Base-by-base conservation (phyloP, 2,113 vertebrate species). In the Coracopsis vasa region DNA sequence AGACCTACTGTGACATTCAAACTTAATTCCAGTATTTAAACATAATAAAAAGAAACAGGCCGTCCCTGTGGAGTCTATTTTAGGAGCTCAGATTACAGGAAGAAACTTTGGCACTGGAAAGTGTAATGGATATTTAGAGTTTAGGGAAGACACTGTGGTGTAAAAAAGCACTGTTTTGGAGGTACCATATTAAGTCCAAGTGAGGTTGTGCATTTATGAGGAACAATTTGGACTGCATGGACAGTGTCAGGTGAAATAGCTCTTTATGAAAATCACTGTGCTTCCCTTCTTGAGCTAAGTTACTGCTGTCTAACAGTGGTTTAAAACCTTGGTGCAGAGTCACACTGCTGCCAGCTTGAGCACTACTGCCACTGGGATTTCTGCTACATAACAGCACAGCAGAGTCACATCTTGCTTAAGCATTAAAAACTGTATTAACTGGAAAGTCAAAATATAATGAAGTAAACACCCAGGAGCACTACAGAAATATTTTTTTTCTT, bases 1-100 rank as follows among this genome's bases (percentile, higher is more conserved):
- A 98, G 98, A 61, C 54, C 87, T 83, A 56, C 41, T 58, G 60
- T 51, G 90, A 54, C 31, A 29, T 62, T 80, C 44, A 80, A 50
- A 83, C 54, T 85, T 70, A 81, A 73, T 86, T 74, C 51, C 73
- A 44, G 47, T 84, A 60, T 80, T 90, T 88, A 66, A 90, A 95
- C 88, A 77, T 70, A 61, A 62, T 35, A 56, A 66, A 96, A 94
- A 58, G 1, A 21, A 29, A 45, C 58, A 56, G 29, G 4, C 24
- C 19, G 86, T 85, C 84, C 62, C 77, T 21, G 13, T n/a, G 42
- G 33, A 60, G 29, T 73, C 74, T 88, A 31, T 88, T 92, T 78
- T 80, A 88, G 62, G 44, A 74, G 10, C n/a, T 88, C 27, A 67
- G 44, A 70, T 82, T 74, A 39, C 39, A 80, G 61, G 75, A 90